Evolutionary conservation across 2,888 invertebrate species (phyloP), one percentile per base, ranked within the genome.

Genomic region (Capitulum mitella): DNA sequence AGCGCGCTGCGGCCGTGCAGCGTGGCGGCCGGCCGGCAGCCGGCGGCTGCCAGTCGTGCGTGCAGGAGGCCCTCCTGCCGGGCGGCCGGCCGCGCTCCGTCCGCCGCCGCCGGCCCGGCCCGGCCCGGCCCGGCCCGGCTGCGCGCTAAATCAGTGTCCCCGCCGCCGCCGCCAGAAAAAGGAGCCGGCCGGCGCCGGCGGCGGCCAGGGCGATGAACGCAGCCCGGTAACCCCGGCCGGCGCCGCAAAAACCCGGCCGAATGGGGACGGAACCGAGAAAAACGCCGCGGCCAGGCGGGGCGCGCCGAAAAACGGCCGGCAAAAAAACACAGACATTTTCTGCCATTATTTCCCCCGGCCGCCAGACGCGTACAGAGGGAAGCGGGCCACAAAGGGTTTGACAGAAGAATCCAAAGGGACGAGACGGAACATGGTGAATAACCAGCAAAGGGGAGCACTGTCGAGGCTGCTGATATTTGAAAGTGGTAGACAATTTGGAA

Each of bases 211-310:
- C 37, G 70, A 37, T 37, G 19, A 64, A 64, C 70, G 70, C 70
- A 37, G 40, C 70, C 70, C 22, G 34, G 26, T n/a, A 26, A 70
- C 70, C 70, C 70, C 37, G 70, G 37, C 26, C 70, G 10, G 37
- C 22, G 14, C 29, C 40, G 43, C 70, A 70, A 70, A 70, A 70
- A 70, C 22, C 40, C 70, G 26, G 26, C 70, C 70, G 40, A 70
- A n/a, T 70, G 70, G 70, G 40, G 70, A 70, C 70, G 70, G 70
- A 40, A 70, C 26, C 14, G 37, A 40, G 37, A 70, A 70, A 70
- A 70, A 37, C 40, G 37, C 70, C 37, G 8, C 70, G 22, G 22
- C 70, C 70, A 19, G 37, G 34, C 5, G 8, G 26, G 34, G 34
- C 22, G 37, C 6, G 70, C 70, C 37, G 26, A 70, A 70, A 70